Conservation (phyloP, 2,888 invertebrate genomes). For the Drosophila tanythrix region DNA sequence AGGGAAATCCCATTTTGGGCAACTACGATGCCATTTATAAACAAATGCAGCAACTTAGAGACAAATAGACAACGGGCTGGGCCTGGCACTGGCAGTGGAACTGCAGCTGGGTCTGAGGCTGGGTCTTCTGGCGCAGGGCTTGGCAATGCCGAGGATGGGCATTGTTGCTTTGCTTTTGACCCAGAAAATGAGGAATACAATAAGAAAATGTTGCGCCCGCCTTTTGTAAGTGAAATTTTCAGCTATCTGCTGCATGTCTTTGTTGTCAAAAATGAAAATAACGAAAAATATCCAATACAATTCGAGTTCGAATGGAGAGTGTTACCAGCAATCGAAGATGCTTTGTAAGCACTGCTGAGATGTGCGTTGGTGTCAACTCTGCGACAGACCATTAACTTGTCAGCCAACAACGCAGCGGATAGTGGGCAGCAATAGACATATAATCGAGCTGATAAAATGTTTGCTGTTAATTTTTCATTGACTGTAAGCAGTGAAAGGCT, state of each 20-base stretch:
- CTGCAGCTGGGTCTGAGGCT: slow-evolving; percentile 11
- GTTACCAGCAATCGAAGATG: slow-evolving; percentile 37
- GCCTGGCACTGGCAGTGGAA: slow-evolving; percentile 30
- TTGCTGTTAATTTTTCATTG: slow-evolving; percentile 14
- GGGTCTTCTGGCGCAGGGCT: slow-evolving; percentile 49
- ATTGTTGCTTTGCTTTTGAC: slow-evolving; percentile 70
- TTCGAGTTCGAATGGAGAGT: slow-evolving; percentile 46
- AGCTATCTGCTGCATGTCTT: slow-evolving; percentile 40
- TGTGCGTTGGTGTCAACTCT: slow-evolving; percentile 61
- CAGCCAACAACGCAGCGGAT: slow-evolving; percentile 28
- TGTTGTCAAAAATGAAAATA: slow-evolving; percentile 32
- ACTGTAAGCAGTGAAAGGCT: slow-evolving; percentile 46
- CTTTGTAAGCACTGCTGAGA: slow-evolving; percentile 11
- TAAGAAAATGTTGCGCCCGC: slow-evolving; percentile 76
- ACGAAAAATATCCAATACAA: slow-evolving; percentile 18
- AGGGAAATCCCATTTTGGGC: slow-evolving; percentile 80
- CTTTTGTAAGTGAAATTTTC: slow-evolving; percentile 78
- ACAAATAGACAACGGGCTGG: slow-evolving; percentile 65
- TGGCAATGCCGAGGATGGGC: slow-evolving; percentile 76
- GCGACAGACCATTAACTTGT: slow-evolving; percentile 58
- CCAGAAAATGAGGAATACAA: slow-evolving; percentile 74
- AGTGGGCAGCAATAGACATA: slow-evolving; percentile 49
- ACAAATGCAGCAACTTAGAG: slow-evolving; percentile 60
- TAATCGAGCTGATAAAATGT: slow-evolving; percentile 70
- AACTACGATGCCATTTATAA: slow-evolving; percentile 60